Percentiles rank a stretch among this genome's conserved stretches.
These are phyloP conservation scores for Cacatua alba DNA, from an alignment of 2,113 vertebrate species.

Conservation along the genomic window DNA sequence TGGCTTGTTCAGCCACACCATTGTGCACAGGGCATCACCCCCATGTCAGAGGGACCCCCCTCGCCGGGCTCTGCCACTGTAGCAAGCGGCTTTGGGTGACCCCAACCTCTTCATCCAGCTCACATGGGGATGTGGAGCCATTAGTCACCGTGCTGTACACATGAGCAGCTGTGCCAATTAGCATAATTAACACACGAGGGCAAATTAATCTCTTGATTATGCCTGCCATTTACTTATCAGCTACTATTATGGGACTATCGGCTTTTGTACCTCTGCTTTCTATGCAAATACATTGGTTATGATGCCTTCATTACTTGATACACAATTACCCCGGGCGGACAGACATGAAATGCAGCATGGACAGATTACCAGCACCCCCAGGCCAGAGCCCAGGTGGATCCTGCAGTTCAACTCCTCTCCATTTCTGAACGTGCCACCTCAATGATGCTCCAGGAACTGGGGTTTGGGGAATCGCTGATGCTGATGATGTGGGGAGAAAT, in stretches of 20 bases:
- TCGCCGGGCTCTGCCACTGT: fast-evolving
- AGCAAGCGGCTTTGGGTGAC: background rate
- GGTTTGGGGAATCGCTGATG: background rate
- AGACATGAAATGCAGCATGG: background rate
- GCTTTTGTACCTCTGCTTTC: constrained; percentile 38
- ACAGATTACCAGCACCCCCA: background rate
- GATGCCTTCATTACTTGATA: background rate
- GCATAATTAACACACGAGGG: background rate
- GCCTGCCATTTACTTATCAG: constrained; percentile 47
- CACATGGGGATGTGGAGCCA: background rate
- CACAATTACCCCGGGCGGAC: background rate
- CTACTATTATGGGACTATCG: background rate
- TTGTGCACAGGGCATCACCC: background rate
- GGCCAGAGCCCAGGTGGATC: background rate
- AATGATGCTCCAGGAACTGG: background rate
- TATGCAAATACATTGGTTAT: background rate
- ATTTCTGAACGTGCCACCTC: fast-evolving
- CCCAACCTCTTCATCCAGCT: background rate
- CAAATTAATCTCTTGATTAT: constrained; percentile 42
- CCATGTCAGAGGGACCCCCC: fast-evolving
- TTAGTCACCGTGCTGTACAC: background rate
- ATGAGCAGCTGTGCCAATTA: background rate
- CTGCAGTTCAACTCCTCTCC: background rate
- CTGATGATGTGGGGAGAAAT: background rate
- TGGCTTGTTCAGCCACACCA: fast-evolving